Evolutionary conservation across 2,113 vertebrate species (phyloP), one percentile per base, ranked within the genome.

Genomic region (Hemibagrus wyckioides): DNA sequence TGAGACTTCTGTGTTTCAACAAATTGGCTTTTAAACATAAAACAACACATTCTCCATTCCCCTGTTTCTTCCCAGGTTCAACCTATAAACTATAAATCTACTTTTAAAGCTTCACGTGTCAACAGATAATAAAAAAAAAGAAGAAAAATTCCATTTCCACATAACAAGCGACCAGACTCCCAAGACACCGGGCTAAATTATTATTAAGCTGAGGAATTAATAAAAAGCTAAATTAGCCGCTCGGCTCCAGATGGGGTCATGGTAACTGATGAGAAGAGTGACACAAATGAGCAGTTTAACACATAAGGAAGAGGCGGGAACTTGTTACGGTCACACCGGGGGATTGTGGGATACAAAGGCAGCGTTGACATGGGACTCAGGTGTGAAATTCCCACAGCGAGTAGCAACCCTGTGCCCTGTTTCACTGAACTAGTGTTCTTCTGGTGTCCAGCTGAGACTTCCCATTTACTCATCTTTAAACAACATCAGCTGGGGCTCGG

Each of bases 201-300:
- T 94, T 92, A 93, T 93, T 92, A 93, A 91, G 90, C 90, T 39
- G 83, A 88, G 88, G 67, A 94, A 94, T 94, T 94, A 94, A 92
- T 90, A 89, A 93, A 85, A 81, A 88, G 90, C 93, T 94, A 94
- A 95, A 94, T 95, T 93, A 92, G 91, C 91, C 87, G 77, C 85
- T 87, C 80, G 87, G 90, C 82, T 90, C 85, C 94, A 94, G 93
- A 94, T 94, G 94, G 85, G 82, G 85, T 90, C 91, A 86, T 79
- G 48, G 48, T 69, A 65, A 85, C 75, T 88, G 83, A 84, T 88
- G 85, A 79, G 86, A 88, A 89, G 50, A 61, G 80, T 91, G 88
- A 91, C 91, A 89, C 82, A 89, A 86, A 84, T 88, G 81, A 91
- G 85, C 91, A 81, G 92, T 90, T 89, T 88, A 56, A 89, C 86